Evolutionary conservation across 1,140 invertebrate species (phyloP).

Genomic region (Pinna nobilis): DNA sequence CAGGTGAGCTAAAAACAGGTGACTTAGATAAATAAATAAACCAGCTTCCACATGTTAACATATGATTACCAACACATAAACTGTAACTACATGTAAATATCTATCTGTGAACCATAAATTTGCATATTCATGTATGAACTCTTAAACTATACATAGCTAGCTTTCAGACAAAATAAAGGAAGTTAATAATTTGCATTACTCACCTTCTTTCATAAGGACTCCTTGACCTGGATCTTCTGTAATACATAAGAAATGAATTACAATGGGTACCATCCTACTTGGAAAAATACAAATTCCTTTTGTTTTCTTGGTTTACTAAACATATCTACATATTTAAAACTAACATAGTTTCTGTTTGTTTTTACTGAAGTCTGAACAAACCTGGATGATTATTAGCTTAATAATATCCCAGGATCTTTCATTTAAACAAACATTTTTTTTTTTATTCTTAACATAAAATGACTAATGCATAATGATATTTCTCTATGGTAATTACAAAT

Average conservation of each 20-base stretch:
- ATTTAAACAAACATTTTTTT: not conserved
- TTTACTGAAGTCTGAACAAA: not conserved
- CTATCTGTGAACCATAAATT: too few relatives aligned
- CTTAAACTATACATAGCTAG: not conserved
- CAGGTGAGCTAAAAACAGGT: too few relatives aligned
- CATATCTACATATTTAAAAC: not conserved
- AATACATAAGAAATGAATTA: not conserved
- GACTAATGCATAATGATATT: not conserved
- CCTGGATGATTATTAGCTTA: not conserved
- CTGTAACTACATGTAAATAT: too few relatives aligned
- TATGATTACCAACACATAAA: too few relatives aligned
- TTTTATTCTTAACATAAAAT: not conserved
- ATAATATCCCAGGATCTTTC: not conserved
- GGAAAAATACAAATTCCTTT: not conserved
- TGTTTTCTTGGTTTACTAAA: not conserved
- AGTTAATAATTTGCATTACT: not conserved
- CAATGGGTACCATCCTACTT: not conserved
- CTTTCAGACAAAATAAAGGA: not conserved
- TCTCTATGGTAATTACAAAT: not conserved
- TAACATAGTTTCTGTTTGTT: not conserved
- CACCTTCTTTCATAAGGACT: conserved; percentile 43
- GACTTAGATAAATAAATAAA: too few relatives aligned
- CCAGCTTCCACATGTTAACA: too few relatives aligned
- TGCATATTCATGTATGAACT: too few relatives aligned
- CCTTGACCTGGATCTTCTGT: conserved; percentile 45